Base-by-base conservation (phyloP, 2,888 invertebrate species). In the Zaprionus obscuricornis region DNA sequence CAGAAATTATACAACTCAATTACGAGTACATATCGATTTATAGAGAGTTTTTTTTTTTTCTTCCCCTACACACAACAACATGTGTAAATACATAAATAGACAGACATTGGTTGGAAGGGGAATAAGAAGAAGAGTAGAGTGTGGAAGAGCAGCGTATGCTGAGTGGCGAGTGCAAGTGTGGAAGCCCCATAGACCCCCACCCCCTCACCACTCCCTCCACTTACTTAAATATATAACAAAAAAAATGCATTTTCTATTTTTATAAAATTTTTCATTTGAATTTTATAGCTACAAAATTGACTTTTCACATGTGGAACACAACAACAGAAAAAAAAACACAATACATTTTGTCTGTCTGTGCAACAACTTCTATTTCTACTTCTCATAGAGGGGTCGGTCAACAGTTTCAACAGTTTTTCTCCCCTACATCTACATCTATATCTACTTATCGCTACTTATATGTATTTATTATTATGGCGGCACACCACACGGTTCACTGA, bases 401-500 rank as follows among this genome's bases (percentile, higher is more conserved):
- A n/a, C n/a, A n/a, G n/a, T n/a, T n/a, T n/a, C n/a, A n/a, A n/a
- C n/a, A n/a, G n/a, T n/a, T n/a, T n/a, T n/a, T n/a, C 37, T 4
- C 17, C 6, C 27, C 39, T 5, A 51, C 34, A n/a, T 33, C 8
- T 27, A 27, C 27, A 27, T 4, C 8, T 27, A 27, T 27, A 27
- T 27, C 8, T 4, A 27, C 10, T n/a, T 27, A 27, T 27, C 8
- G 8, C 8, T 27, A 27, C n/a, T n/a, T 22, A n/a, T 72, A 50
- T 51, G 46, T 74, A 76, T 84, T 73, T 76, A 84, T 86, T 84
- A 84, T 84, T 84, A 81, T 81, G 70, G 66, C n/a, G n/a, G n/a
- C n/a, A n/a, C 42, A 59, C 64, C 73, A 74, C 82, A 86, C 71
- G 83, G 78, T 74, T 54, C 63, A 68, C 71, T 86, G 86, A 78